These are phyloP conservation scores for Rhamphomyia laevipes DNA, from an alignment of 2,888 invertebrate genomes.

Conservation along the genomic window DNA sequence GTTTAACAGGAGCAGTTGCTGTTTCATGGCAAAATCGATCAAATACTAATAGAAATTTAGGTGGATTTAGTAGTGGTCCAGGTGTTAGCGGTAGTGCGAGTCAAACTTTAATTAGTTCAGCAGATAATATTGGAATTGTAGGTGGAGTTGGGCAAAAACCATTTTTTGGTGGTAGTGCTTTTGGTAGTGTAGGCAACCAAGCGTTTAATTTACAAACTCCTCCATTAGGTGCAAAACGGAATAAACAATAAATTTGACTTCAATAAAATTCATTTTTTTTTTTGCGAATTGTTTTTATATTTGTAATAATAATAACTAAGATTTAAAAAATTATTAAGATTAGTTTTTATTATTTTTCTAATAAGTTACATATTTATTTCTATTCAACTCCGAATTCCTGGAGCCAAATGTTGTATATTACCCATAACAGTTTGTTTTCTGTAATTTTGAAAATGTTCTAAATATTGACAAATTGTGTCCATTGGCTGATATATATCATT, in stretches of 20 bases:
- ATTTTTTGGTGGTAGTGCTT: constrained; percentile 2
- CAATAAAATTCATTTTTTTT: too few relatives aligned
- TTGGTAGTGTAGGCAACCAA: background rate
- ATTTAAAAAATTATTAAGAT: too few relatives aligned
- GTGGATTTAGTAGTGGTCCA: constrained; percentile 19
- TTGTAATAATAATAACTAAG: too few relatives aligned
- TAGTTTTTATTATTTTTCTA: too few relatives aligned
- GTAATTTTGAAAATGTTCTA: constrained; percentile 85
- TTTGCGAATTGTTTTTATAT: too few relatives aligned
- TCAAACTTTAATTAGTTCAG: background rate
- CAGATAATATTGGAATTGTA: background rate
- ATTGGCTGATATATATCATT: constrained; percentile 80
- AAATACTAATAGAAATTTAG: constrained; percentile 34
- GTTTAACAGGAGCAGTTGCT: constrained; percentile 4
- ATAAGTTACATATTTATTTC: too few relatives aligned
- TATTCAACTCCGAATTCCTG: too few relatives aligned
- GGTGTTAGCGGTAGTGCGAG: constrained; percentile 1
- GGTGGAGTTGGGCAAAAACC: background rate
- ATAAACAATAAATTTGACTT: constrained; percentile 43
- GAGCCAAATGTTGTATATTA: constrained; percentile 14
- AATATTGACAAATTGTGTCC: constrained; percentile 86
- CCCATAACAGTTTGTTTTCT: constrained; percentile 53
- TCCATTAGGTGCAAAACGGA: constrained; percentile 52
- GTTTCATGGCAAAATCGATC: constrained; percentile 33
- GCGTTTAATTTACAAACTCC: constrained; percentile 59